These are phyloP conservation scores for Rissa tridactyla DNA, from an alignment of 2,113 vertebrate species.

Conservation along the genomic window DNA sequence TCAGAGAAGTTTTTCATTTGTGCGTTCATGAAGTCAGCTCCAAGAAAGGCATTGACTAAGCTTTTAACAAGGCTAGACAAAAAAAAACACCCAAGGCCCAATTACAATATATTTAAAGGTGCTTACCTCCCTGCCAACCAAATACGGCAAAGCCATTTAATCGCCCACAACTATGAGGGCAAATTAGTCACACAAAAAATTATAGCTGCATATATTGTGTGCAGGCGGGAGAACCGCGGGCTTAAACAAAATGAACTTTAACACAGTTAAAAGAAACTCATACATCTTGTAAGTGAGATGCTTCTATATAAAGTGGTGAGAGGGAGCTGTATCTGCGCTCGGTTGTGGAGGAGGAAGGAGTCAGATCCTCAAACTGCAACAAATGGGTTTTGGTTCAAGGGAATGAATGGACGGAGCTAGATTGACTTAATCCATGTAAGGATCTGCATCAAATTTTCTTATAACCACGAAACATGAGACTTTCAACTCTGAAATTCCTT, in stretches of 20 bases:
- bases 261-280: not conserved
- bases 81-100: not conserved
- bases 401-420: not conserved
- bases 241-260: slow-evolving; percentile 6
- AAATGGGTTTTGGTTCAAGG: not conserved
- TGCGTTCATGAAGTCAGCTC: not conserved
- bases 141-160: slow-evolving; percentile 3
- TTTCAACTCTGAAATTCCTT: not conserved
- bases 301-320: not conserved
- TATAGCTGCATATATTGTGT: not conserved
- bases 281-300: not conserved
- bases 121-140: not conserved
- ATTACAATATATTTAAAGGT: slow-evolving; percentile 4
- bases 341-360: not conserved
- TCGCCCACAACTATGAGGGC: not conserved
- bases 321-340: not conserved
- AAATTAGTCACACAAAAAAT: slow-evolving; percentile 23
- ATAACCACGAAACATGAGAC: not conserved
- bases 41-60: not conserved
- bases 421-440: not conserved
- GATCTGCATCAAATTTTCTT: not conserved
- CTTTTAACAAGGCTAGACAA: not conserved
- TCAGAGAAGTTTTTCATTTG: not conserved
- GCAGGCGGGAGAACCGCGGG: not conserved
- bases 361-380: not conserved